A percentile compares a stretch with the other conserved stretches of the same genome.
These are phyloP conservation scores for Acrossocheilus fasciatus DNA, from an alignment of 2,797 vertebrate genomes.

Conservation along the genomic window DNA sequence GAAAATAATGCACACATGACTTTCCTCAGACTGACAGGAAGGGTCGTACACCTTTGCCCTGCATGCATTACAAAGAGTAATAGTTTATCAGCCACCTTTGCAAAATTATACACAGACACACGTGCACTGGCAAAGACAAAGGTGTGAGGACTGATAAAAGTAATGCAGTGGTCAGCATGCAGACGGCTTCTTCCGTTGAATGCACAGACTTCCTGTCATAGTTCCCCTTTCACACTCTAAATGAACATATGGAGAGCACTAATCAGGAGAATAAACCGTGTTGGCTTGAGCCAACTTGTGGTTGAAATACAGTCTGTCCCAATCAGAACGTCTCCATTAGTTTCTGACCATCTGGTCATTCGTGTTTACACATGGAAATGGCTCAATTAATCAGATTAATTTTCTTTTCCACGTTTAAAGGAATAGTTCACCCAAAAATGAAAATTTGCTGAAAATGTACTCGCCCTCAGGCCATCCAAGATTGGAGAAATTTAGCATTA, in stretches of 20 bases:
- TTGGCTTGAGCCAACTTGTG: constrained; percentile 19
- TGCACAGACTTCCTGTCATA: constrained; percentile 36
- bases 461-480: neutral
- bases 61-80: neutral
- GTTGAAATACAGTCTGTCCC: constrained; percentile 13
- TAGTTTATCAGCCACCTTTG: constrained; percentile 14
- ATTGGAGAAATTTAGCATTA: neutral
- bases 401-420: neutral
- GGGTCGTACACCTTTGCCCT: constrained; percentile 13
- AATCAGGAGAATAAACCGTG: constrained; percentile 8
- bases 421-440: neutral
- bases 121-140: constrained; percentile 25
- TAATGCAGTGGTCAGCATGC: constrained; percentile 9
- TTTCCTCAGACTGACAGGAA: neutral
- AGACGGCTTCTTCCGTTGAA: constrained; percentile 37
- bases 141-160: constrained; percentile 50
- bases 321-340: neutral
- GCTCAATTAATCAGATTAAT: constrained; percentile 2
- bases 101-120: constrained; percentile 6
- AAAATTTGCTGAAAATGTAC: neutral
- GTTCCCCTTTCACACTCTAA: constrained; percentile 3
- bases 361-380: constrained; percentile 11
- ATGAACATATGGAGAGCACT: constrained; percentile 33
- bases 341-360: constrained; percentile 34
- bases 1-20: constrained; percentile 10